Base-by-base conservation (phyloP, 2,113 vertebrate species). In the crab-eating macaque (Macaca fascicularis) region DNA sequence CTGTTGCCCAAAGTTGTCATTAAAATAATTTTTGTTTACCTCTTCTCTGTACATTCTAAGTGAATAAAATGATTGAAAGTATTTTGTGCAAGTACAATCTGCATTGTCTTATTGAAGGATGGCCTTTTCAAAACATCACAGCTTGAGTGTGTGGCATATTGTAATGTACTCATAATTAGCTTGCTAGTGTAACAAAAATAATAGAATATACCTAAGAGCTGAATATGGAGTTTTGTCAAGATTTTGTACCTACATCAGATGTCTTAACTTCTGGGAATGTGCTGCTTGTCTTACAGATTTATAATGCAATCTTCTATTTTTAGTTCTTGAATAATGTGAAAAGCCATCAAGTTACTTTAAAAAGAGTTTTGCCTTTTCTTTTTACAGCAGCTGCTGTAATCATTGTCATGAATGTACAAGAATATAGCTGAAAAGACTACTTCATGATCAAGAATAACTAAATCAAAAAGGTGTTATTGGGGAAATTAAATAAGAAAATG, bases 91-190 rank as follows among this genome's bases (percentile, higher is more conserved):
- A 81, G 72, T 79, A 61, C 32, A 90, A 13, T 78, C 9, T 79
- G 1, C 59, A 83, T 5, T 52, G 52, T 95, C 50, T 86, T 94
- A 38, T 20, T 59, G 59, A 87, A 45, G 1, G 3, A 30, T 93
- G 61, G 11, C n/a, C 45, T 95, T 98, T 96, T 97, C 45, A 91
- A 90, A 95, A 92, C 27, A 61, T 86, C 59, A 90, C 13, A 48
- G 38, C 57, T 86, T 89, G 75, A 95, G 19, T 70, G 69, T 48
- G 7, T 95, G 38, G 20, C 92, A 81, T 86, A 50, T 97, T 86
- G 32, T 38, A 86, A 1, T 78, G 25, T 52, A 35, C 17, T 50
- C 32, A 52, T 64, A 20, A 45, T 75, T n/a, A 48, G 13, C 8
- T 88, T 76, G 1, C 32, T 84, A 67, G 8, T 59, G 16, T 70